Percentiles rank a stretch among this genome's conserved stretches.
These are phyloP conservation scores for Agrotis segetum DNA, from an alignment of 2,888 invertebrate genomes.

Conservation along the genomic window DNA sequence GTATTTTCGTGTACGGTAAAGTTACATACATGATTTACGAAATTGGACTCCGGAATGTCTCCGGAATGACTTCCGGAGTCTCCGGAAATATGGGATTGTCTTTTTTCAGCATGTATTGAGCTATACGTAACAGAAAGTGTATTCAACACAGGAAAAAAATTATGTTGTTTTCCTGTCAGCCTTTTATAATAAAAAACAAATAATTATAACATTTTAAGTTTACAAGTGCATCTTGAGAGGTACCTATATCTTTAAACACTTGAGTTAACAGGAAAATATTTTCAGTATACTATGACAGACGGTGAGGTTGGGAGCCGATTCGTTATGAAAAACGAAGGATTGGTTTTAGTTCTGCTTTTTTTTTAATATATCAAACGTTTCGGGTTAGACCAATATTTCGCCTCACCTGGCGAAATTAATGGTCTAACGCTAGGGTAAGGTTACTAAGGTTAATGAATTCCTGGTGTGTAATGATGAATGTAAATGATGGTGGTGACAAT, in stretches of 20 bases:
- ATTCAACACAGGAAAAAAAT: too few species aligned
- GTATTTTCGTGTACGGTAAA: neutral
- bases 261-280: neutral
- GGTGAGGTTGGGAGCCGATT: too few species aligned
- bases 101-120: neutral
- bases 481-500: neutral
- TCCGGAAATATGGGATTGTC: neutral
- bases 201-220: too few species aligned
- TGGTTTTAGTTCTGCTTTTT: too few species aligned
- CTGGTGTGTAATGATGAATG: too few species aligned
- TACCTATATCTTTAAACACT: neutral
- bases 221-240: neutral
- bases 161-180: neutral
- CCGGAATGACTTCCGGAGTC: too few species aligned
- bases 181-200: neutral
- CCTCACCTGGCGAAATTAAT: too few species aligned
- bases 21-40: neutral
- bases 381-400: too few species aligned
- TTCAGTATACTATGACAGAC: neutral
- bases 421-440: too few species aligned
- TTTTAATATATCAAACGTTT: too few species aligned
- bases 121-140: neutral
- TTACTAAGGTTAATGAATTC: neutral
- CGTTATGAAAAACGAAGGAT: neutral
- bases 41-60: neutral